Evolutionary conservation across 2,888 invertebrate genomes (phyloP), one percentile per base, ranked within the genome.

Genomic region (Tenthredo scrophulariae): DNA sequence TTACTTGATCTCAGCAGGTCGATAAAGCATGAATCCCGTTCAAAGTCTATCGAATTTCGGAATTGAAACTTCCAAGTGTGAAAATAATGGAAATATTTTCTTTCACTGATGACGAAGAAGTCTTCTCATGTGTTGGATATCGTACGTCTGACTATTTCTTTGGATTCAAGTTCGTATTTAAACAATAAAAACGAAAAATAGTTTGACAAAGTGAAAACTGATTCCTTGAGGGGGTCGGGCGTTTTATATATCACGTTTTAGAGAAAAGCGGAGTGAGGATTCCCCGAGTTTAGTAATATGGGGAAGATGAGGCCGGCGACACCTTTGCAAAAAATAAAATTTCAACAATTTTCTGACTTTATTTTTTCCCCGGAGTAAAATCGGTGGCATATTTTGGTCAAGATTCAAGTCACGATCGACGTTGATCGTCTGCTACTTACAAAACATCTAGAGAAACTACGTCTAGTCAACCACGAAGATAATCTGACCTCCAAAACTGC

Each of bases 351-450:
- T 46, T 74, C 18, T 7, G 43, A 26, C 22, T 43, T 26, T 40
- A 74, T 46, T 40, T 26, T 26, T 43, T 9, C 13, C 74, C 15
- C 22, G 13, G 22, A 37, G 74, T 40, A 40, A 40, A 43, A 43
- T 74, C 74, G 26, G 15, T 40, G 4, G 4, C 40, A 22, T 74
- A n/a, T 74, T 26, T 67, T 18, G 67, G 67, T 43, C 74, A 74
- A 40, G 43, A 77, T 77, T 77, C 77, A 22, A 77, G 77, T 77
- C 77, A 77, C 77, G 77, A 77, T 77, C 54, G 29, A 77, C 77
- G 46, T 29, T 77, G 54, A 77, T 77, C 77, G 77, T 77, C 77
- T 77, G 77, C 46, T 54, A 29, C 77, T 50, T 46, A 33, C 9
- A 50, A 50, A 46, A 75, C 77, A 33, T 54, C 50, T 9, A 54